phyloP scores from a whole-genome alignment of 2,888 invertebrate species.

The Eurytoma californica region DNA sequence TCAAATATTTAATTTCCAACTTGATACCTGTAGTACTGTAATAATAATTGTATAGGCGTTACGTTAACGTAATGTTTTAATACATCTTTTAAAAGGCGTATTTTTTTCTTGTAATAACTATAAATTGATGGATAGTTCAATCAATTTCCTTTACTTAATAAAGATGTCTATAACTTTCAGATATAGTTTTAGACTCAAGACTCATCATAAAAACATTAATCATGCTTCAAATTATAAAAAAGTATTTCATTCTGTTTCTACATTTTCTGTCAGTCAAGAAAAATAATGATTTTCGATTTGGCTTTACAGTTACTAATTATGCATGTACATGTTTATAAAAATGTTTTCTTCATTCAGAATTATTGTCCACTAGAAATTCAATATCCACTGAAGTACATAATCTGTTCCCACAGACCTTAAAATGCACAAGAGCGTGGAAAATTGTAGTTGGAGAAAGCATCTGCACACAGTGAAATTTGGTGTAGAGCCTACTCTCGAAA shows the following conservation, averaged over 20 bases:
- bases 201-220: slow-evolving; percentile 55
- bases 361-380: too few species aligned
- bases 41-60: neutral
- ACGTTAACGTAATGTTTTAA: neutral
- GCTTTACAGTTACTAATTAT: slow-evolving; percentile 20
- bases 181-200: slow-evolving; percentile 45
- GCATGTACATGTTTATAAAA: slow-evolving; percentile 8
- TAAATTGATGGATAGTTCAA: slow-evolving; percentile 1
- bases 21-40: neutral
- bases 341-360: too few species aligned
- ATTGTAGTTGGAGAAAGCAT: slow-evolving; percentile 28
- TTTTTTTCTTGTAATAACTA: too few species aligned
- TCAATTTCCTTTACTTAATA: slow-evolving; percentile 32
- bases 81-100: too few species aligned
- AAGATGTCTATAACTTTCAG: slow-evolving; percentile 44
- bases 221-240: slow-evolving; percentile 46
- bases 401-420: neutral
- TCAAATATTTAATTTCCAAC: too few species aligned
- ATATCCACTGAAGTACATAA: neutral
- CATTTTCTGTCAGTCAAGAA: slow-evolving; percentile 18
- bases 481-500: neutral
- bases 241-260: slow-evolving; percentile 31
- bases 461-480: slow-evolving; percentile 21
- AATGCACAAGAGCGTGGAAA: neutral
- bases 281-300: slow-evolving; percentile 19